Base-by-base conservation (phyloP, 2,888 invertebrate genomes). In the Digitonthophagus gazella region DNA sequence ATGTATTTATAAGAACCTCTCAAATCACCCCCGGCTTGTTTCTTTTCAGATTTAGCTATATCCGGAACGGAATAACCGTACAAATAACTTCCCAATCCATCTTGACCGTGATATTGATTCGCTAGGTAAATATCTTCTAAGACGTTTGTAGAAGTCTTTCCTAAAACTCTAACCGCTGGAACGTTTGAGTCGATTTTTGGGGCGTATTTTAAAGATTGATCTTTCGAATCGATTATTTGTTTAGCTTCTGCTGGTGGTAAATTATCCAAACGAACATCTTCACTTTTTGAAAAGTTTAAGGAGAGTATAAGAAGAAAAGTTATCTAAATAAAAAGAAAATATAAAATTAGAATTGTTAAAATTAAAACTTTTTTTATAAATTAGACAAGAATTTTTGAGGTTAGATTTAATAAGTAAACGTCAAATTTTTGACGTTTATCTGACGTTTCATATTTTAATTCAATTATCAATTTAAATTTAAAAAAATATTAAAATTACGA, bases 31-130 rank as follows among this genome's bases (percentile, higher is more conserved):
- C 91, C 91, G 0, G 87, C 84, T 70, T 87, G 86, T 67, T 91
- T 88, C 78, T 88, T 88, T 81, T 93, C 92, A 57, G 90, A 87
- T 79, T 92, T 90, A 2, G 91, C 86, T 67, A 92, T 92, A 77
- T 92, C 89, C 61, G 91, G 91, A 2, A 90, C 88, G 69, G 88
- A 85, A 79, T 92, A 92, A 0, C 92, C 92, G 75, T 91, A 92
- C 0, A 87, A 85, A 76, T 90, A 91, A 14, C 89, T 88, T 1
- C 92, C 92, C 63, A 81, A 67, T 18, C 83, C 83, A 74, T 84
- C 84, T 78, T 91, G 91, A 0, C 91, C 91, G 76, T 91, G 91
- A 79, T 87, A 91, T 76, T 91, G 91, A 69, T 87, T 85, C 0
- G 91, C 90, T 71, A 89, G 84, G 79, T 90, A 91, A 5, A 90